phyloP scores from a whole-genome alignment of 2,888 invertebrate species.

The Dicyrtomina minuta region DNA sequence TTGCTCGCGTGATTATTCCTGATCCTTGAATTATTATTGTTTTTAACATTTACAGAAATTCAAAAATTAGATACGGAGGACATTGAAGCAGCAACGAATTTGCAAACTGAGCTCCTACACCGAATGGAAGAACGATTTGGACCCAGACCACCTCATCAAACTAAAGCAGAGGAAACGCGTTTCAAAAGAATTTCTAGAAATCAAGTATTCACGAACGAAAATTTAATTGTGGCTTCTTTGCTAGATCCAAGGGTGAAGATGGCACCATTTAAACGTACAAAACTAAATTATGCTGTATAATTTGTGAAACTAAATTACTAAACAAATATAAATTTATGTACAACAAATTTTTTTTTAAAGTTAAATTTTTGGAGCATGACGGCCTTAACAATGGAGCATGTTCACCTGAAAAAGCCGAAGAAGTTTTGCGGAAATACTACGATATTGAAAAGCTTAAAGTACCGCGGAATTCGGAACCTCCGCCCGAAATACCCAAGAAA shows the following conservation, averaged over 20 bases:
- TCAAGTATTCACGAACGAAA: background rate
- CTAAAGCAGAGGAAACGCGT: background rate
- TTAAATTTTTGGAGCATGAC: background rate
- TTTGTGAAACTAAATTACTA: no score
- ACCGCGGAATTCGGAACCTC: no score
- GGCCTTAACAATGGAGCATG: background rate
- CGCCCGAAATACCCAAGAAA: no score
- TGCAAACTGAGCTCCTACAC: background rate
- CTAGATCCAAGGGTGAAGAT: slow-evolving; percentile 4
- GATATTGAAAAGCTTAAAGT: no score
- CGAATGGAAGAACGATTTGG: background rate
- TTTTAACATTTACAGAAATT: slow-evolving; percentile 1
- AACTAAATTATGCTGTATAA: no score
- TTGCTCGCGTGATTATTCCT: no score
- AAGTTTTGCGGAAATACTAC: no score
- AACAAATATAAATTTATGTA: no score
- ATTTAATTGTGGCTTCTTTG: background rate
- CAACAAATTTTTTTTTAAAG: background rate
- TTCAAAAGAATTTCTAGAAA: background rate
- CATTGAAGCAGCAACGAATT: background rate
- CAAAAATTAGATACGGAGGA: background rate
- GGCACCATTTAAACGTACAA: slow-evolving; percentile 5
- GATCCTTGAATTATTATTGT: background rate
- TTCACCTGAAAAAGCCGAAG: background rate
- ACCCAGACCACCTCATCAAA: background rate